Evolutionary conservation across 1,140 invertebrate genomes (phyloP).

Genomic region (Drosophila carrolli): DNA sequence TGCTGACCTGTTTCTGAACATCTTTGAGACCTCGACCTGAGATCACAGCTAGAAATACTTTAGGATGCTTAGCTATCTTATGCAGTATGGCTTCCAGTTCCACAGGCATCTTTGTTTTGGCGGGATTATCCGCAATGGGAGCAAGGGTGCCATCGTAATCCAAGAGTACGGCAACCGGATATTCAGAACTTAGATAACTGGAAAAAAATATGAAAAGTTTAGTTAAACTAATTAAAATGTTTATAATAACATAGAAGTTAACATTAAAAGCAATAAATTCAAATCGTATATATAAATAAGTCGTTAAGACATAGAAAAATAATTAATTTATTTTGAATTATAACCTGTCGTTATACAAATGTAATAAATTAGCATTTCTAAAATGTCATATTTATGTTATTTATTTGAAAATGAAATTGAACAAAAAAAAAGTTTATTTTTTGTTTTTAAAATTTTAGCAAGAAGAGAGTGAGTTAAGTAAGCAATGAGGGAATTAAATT

Average conservation of each 20-base stretch:
- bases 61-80: conserved; percentile 91
- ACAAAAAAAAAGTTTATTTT: no score
- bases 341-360: no score
- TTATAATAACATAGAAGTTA: background rate
- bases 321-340: no score
- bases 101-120: conserved; percentile 91
- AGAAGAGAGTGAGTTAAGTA: background rate
- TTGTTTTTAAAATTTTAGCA: background rate
- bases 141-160: conserved; percentile 96
- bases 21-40: conserved; percentile 94
- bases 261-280: no score
- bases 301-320: no score
- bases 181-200: conserved; percentile 92
- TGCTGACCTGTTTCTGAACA: conserved; percentile 94
- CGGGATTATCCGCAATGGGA: conserved; percentile 94
- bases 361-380: no score
- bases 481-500: background rate
- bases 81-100: conserved; percentile 93
- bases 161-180: conserved; percentile 92
- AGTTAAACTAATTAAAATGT: background rate
- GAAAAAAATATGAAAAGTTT: conserved; percentile 5
- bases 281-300: no score
- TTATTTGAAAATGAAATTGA: background rate
- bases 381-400: background rate
- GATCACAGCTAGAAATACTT: conserved; percentile 94